Percentiles rank a stretch among this genome's conserved stretches.
Evolutionary conservation across 2,113 vertebrate species (phyloP).

Genomic region (Semnopithecus entellus): DNA sequence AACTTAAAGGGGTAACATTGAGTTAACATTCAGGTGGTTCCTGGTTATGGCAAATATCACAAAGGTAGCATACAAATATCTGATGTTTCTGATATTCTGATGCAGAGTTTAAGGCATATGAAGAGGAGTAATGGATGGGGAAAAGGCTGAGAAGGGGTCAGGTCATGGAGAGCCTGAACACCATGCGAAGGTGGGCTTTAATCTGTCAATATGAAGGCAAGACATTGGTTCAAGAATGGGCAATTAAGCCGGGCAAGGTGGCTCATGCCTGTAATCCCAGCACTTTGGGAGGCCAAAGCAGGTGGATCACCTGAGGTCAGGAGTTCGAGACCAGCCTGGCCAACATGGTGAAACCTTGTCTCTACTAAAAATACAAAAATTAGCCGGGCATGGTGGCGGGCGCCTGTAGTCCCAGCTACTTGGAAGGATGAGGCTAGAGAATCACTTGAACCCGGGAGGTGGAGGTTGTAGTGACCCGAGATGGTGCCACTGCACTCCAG

Average conservation of each 20-base stretch:
- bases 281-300: too few species aligned
- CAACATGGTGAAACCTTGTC: too few species aligned
- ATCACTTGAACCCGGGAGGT: too few species aligned
- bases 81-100: not conserved
- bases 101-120: not conserved
- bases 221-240: not conserved
- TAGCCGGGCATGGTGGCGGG: too few species aligned
- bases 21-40: not conserved
- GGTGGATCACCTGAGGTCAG: too few species aligned
- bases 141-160: not conserved
- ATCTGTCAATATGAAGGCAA: not conserved
- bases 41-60: not conserved
- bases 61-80: not conserved
- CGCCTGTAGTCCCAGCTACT: too few species aligned
- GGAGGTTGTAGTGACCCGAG: too few species aligned
- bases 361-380: too few species aligned
- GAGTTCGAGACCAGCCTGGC: too few species aligned
- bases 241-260: not conserved
- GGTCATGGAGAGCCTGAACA: not conserved
- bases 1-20: not conserved
- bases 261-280: too few species aligned
- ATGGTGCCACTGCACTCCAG: too few species aligned
- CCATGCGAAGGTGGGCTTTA: not conserved
- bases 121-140: accelerated
- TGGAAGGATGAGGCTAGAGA: too few species aligned